Base-by-base conservation (phyloP, 53 echinoderm and acorn worm species). In the Antedon mediterranea region DNA sequence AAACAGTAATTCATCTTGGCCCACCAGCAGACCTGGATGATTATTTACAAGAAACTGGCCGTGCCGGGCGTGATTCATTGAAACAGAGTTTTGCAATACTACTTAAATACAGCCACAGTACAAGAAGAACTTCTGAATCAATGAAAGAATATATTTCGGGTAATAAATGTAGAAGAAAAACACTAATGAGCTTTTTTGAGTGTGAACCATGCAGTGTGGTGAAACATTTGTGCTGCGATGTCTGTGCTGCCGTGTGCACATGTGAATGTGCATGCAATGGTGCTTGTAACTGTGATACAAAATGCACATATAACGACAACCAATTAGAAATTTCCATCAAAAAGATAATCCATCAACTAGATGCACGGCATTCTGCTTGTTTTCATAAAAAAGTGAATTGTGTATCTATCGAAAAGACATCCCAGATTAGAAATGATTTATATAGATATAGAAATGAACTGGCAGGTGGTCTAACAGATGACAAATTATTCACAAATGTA, bases 141-240 rank as follows among this genome's bases (percentile, higher is more conserved):
- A 81, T 81, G 81, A 77, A 85, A 42, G 30, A 76, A 71, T 80
- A 80, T 32, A 29, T 80, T 23, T 72, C 71, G 34, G 85, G 71
- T 27, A 71, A 8, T 29, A 33, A 32, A 23, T 85, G 85, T 32
- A 85, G 85, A 30, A 75, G 85, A 57, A 75, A 31, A 43, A 70
- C 29, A 27, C 18, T 79, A 5, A 73, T 75, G 33, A 72, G 80
- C 14, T 75, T 71, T 33, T 85, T 85, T 74, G 76, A 79, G 14
- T 73, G 74, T 78, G 71, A 18, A 32, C 32, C 79, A 41, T 26
- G 43, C 57, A 31, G 30, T n/a, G 33, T 31, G 30, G 18, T 44
- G 70, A 28, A 28, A 30, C 85, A 84, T 44, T 79, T 33, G 15
- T 84, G 85, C 77, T 84, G 85, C 34, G 80, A 84, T 44, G 44